A percentile compares a stretch with the other conserved stretches of the same genome.
Conservation (phyloP, 2,113 vertebrate genomes). For the Hypanus sabinus region DNA sequence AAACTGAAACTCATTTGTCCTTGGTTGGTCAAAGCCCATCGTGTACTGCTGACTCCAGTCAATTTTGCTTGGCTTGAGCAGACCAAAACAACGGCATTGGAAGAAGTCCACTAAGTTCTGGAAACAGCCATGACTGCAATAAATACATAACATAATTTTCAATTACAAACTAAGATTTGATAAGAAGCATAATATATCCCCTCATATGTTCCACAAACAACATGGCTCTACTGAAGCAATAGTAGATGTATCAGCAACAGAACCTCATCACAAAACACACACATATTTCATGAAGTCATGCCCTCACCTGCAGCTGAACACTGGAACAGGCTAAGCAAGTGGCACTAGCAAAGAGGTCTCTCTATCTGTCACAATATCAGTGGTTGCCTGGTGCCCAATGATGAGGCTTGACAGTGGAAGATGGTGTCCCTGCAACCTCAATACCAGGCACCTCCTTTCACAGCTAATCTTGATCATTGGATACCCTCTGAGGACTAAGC, state of each 20-base stretch:
- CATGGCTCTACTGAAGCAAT: not conserved
- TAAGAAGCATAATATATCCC: not conserved
- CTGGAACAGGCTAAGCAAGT: too few species aligned
- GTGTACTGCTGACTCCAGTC: constrained; percentile 84
- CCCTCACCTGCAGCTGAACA: too few species aligned
- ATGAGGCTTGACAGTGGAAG: too few species aligned
- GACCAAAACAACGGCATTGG: constrained; percentile 77
- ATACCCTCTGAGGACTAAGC: too few species aligned
- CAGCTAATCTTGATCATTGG: too few species aligned
- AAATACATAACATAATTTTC: constrained; percentile 35
- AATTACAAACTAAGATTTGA: not conserved
- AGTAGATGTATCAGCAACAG: not conserved
- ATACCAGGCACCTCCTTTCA: too few species aligned
- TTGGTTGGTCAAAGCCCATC: constrained; percentile 53
- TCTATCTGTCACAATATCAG: too few species aligned
- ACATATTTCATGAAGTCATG: not conserved
- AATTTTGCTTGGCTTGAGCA: constrained; percentile 67
- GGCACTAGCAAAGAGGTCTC: too few species aligned
- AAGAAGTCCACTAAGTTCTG: constrained; percentile 87
- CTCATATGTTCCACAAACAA: not conserved
- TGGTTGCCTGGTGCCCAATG: too few species aligned
- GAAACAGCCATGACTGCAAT: constrained; percentile 68
- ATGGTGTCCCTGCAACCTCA: too few species aligned
- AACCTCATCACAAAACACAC: not conserved
- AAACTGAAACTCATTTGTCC: constrained; percentile 61